Evolutionary conservation across 1,140 invertebrate genomes (phyloP), one percentile per base, ranked within the genome.

Genomic region (Vanessa tameamea): DNA sequence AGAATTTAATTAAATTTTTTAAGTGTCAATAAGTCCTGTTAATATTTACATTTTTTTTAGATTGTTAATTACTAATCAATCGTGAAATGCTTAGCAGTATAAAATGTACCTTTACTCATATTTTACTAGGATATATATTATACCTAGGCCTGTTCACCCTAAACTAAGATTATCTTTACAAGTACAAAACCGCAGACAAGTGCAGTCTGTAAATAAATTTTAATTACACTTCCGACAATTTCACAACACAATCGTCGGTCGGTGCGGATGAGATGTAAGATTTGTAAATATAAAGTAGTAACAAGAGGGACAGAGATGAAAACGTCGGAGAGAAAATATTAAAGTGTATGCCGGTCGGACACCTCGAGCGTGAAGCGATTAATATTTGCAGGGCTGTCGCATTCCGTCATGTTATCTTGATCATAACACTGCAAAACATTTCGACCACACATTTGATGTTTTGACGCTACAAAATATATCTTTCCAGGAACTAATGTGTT

Each of bases 311-410:
- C 23, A 65, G 73, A 70, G 68, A 75, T 70, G 61, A 43, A 66
- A 70, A 65, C 48, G 69, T 53, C 51, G 26, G 61, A 51, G 48
- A 50, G 53, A 66, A 66, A 66, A 72, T 73, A 75, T 77, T 69
- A 75, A 77, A 61, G 72, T 70, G 69, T 72, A 64, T 43, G 37
- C 37, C 70, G 73, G 61, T 73, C 71, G 72, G 68, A 61, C 61
- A 66, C 67, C 64, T 75, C 70, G 71, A 79, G 77, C 79, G 79
- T 79, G 71, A 79, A 77, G 73, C 74, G 72, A 78, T 78, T 78
- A 78, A 78, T 78, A 72, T 75, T 69, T 68, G 50, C 69, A 75
- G 69, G 73, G 73, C 55, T 75, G 73, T 64, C 69, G 48, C 73
- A 26, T 75, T 55, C 50, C 14, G 69, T 64, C 47, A 20, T 13